Conservation (phyloP, 64 coral and sea anemone genomes). For the Platygyra sinensis region DNA sequence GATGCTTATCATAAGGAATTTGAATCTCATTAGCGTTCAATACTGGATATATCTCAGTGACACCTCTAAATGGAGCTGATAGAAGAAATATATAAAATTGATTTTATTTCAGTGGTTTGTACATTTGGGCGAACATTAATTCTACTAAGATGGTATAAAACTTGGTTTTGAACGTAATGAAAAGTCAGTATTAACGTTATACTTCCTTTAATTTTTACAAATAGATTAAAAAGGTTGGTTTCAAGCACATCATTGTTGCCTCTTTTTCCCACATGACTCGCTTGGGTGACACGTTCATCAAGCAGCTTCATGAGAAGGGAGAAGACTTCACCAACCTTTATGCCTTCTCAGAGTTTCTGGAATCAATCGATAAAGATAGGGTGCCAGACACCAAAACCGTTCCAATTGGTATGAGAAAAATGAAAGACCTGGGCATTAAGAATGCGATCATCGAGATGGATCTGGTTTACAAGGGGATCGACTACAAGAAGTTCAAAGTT, state of each 20-base stretch:
- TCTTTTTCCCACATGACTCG: constrained; percentile 93
- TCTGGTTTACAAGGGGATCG: constrained; percentile 61
- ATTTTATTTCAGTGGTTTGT: no score
- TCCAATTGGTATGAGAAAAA: constrained; percentile 58
- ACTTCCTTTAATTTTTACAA: neutral
- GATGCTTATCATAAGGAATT: no score
- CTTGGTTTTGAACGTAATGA: no score
- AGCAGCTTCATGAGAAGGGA: constrained; percentile 58
- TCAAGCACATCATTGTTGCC: constrained; percentile 79
- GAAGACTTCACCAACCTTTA: constrained; percentile 74
- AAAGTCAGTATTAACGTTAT: no score
- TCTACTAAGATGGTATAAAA: no score
- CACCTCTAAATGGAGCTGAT: no score
- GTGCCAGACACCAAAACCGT: constrained; percentile 41
- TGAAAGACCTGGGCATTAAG: constrained; percentile 51
- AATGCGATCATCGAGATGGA: constrained; percentile 70
- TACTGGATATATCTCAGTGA: no score
- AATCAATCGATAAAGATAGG: constrained; percentile 42
- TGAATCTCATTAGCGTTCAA: no score
- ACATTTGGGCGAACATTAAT: no score
- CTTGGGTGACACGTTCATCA: constrained; percentile 76
- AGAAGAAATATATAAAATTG: no score
- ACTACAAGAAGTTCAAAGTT: constrained; percentile 62
- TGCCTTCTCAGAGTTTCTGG: constrained; percentile 83
- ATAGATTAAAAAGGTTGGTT: constrained; percentile 81